Evolutionary conservation across 2,113 vertebrate genomes (phyloP), one percentile per base, ranked within the genome.

Genomic region (Gorsachius goisagi): DNA sequence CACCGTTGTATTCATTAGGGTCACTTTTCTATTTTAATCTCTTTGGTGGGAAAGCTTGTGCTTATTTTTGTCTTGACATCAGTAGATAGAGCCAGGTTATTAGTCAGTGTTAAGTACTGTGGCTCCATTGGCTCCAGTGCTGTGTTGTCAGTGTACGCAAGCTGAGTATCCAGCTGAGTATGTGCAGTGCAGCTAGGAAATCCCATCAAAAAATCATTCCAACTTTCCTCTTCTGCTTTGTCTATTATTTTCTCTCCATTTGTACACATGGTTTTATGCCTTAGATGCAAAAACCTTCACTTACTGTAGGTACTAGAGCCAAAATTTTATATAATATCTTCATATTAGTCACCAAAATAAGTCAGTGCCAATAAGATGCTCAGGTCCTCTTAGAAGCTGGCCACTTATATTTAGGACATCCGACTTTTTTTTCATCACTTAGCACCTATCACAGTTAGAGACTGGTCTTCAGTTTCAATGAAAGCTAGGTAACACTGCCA

Each of bases 161-260:
- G 64, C 44, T 64, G 52, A 88, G 13, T 63, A 63, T 63, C 69
- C 91, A 62, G 78, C 74, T 59, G 66, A 73, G 30, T 74, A 33
- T 86, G 24, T 83, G 55, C 73, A 71, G 37, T 37, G 35, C 62
- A 88, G 67, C 50, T 83, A 92, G 75, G 76, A 95, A 91, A 97
- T 75, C 76, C 73, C 59, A 75, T 92, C 28, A 84, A 86, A 85
- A 95, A 94, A 62, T 41, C 12, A 9, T 88, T 88, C 75, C 79
- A 80, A 9, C 21, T 93, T 96, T 90, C 83, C 67, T 88, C 12
- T 90, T 88, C 68, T 94, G 64, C 47, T 95, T 94, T 88, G 85
- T 59, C 55, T 73, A 67, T 95, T 83, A 72, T 74, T 90, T 71
- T 90, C 8, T 75, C 39, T 86, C 76, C 33, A 53, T 68, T 68